Evolutionary conservation across 2,797 vertebrate species (phyloP), one percentile per base, ranked within the genome.

Genomic region (Aulostomus chinensis): DNA sequence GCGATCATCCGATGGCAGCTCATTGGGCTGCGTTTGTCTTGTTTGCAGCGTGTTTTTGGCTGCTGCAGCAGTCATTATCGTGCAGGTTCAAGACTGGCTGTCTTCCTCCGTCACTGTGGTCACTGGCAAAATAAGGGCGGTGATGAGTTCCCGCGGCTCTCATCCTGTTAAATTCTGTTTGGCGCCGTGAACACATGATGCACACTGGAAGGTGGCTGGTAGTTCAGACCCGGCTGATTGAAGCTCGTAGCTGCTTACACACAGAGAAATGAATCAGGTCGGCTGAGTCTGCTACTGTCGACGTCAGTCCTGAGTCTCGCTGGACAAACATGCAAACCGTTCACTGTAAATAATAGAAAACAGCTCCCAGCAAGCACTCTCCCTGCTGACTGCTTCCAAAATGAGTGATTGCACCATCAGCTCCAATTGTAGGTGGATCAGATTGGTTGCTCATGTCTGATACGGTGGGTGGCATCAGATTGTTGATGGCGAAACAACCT

Each of bases 1-100:
- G 52, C 66, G 34, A 63, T 78, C 73, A 77, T 76, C 49, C 5
- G 2, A 64, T 43, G 70, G 73, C 75, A 69, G 70, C 67, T 72
- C 73, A 41, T 52, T 36, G 54, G 50, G 45, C 29, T 72, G 59
- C 16, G 12, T 67, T 62, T 64, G 64, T 78, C 65, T 64, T 35
- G 35, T 29, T 25, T 63, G 52, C 53, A 48, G 32, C 46, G 16
- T 46, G 53, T 61, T 62, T 62, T 53, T 59, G 22, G n/a, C 42
- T 49, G 32, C 38, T 17, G 20, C 26, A 28, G 42, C 32, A 9
- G 28, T 42, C 24, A 2, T 39, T 55, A 54, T 34, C 6, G 21
- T 12, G 26, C 34, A 48, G 13, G 28, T 43, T 48, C n/a, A 2
- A 38, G 8, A 26, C 20, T 17, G 32, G 7, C 43, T 59, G 56